Conservation (phyloP, 2,797 vertebrate genomes). For the Neosilurus mollespiculum region DNA sequence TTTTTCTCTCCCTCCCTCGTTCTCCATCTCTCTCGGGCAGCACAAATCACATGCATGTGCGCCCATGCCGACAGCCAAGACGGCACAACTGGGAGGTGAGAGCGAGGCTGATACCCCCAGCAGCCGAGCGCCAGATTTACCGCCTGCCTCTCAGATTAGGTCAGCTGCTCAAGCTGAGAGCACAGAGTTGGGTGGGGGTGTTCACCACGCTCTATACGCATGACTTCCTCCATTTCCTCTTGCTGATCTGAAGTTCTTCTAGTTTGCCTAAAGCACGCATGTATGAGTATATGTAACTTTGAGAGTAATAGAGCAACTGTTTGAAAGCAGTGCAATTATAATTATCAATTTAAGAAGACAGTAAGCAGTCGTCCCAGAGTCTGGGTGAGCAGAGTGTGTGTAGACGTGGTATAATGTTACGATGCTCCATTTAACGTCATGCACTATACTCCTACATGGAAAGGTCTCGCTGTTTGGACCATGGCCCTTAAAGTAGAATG, state of each 20-base stretch:
- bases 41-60: constrained; percentile 46
- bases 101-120: constrained; percentile 41
- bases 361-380: neutral
- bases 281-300: neutral
- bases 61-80: constrained; percentile 45
- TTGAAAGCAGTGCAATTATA: constrained; percentile 1
- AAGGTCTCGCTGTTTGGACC: constrained; percentile 22
- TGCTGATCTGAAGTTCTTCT: constrained; percentile 11
- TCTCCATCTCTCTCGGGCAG: constrained; percentile 57
- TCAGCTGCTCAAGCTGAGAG: constrained; percentile 47
- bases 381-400: neutral
- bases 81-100: constrained; percentile 43
- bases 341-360: neutral
- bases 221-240: constrained; percentile 35
- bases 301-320: neutral
- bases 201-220: constrained; percentile 10
- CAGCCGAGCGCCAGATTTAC: constrained; percentile 48
- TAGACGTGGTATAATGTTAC: constrained; percentile 22
- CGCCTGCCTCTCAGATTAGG: constrained; percentile 50
- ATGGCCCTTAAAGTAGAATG: constrained; percentile 11
- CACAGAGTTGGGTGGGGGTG: constrained; percentile 20
- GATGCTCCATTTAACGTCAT: constrained; percentile 4
- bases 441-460: constrained; percentile 35
- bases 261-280: constrained; percentile 10
- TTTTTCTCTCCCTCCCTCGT: constrained; percentile 27